Base-by-base conservation (phyloP, 2,113 vertebrate species). In the Stictonetta naevosa region DNA sequence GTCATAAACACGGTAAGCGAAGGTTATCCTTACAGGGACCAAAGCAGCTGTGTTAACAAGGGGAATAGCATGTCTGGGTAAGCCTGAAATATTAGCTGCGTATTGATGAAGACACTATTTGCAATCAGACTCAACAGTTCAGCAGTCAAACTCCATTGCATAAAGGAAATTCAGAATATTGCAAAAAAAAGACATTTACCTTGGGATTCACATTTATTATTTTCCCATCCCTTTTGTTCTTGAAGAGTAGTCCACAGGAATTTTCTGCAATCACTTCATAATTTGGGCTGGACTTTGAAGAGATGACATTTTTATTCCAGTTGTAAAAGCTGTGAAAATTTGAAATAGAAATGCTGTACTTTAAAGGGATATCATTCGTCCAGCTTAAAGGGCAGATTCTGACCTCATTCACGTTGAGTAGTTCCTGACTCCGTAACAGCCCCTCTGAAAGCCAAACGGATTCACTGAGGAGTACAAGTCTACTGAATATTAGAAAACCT, bases 281-380 rank as follows among this genome's bases (percentile, higher is more conserved):
- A 98, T 99, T 99, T 20, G 97, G 96, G 93, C 98, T 99, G 67
- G 97, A 95, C 93, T 98, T 98, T 81, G 97, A 98, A 38, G 97
- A 73, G 86, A 97, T 98, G 84, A 97, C 80, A 67, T 98, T 98
- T 33, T 96, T 98, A 85, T 98, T 97, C 98, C 99, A 98, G 96
- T 99, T 99, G 97, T 98, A 99, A 98, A 98, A 99, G 91, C 99
- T 99, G 83, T 53, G 88, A 94, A 94, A 94, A 95, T 52, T 59
- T 31, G 80, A 93, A 91, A 93, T 67, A 89, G 71, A 87, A 95
- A 67, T 9, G 40, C 29, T 66, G 74, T 53, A 86, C 50, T 74
- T 86, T 67, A 10, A 95, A 84, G 86, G 60, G 50, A 66, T 77
- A n/a, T 50, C 62, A 76, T 85, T 60, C 22, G 62, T 84, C 56